Conservation (phyloP, 2,113 vertebrate species). For the Indri indri region DNA sequence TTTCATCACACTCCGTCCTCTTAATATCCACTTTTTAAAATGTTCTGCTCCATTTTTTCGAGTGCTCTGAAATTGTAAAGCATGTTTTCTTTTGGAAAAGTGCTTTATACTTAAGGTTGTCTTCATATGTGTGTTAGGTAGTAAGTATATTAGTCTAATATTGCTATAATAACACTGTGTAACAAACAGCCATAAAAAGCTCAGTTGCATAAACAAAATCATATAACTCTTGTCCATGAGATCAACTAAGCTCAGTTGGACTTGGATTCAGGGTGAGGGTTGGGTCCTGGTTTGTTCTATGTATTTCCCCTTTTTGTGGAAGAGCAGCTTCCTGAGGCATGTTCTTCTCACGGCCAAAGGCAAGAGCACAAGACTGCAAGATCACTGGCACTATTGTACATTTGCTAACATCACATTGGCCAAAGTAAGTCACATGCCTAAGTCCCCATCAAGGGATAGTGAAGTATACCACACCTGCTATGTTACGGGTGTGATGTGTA, state of each 20-base stretch:
- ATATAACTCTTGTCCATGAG: background rate
- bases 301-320: background rate
- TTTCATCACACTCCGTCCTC: background rate
- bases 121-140: background rate
- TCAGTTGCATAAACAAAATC: background rate
- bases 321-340: background rate
- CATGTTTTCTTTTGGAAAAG: background rate
- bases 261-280: background rate
- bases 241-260: background rate
- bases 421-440: background rate
- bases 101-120: background rate
- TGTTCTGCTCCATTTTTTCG: background rate
- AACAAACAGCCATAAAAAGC: background rate
- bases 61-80: background rate
- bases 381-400: background rate
- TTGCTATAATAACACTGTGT: background rate
- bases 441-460: background rate
- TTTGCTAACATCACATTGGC: background rate
- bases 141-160: background rate
- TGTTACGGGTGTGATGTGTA: background rate
- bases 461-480: background rate
- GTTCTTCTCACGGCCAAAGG: background rate
- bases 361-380: background rate
- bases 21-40: background rate
- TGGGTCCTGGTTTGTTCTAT: background rate